These are phyloP conservation scores for Agrilus biguttatus DNA, from an alignment of 2,888 invertebrate species.

Conservation along the genomic window DNA sequence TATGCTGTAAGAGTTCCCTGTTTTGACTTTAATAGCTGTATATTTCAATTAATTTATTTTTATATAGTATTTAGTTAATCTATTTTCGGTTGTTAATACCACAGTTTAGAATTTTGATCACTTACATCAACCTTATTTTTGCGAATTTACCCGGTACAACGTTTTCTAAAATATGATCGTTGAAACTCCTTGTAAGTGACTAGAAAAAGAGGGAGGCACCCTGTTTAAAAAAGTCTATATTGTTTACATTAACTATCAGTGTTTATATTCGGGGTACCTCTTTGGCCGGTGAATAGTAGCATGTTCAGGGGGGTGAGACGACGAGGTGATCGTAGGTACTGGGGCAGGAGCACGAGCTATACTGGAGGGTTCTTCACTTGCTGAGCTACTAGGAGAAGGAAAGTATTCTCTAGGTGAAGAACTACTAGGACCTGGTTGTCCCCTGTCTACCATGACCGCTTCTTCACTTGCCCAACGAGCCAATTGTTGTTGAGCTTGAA, in stretches of 20 bases:
- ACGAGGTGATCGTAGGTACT: conserved; percentile 22
- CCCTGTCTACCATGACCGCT: conserved; percentile 21
- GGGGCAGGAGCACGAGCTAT: conserved; percentile 37
- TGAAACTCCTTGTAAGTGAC: conserved; percentile 1
- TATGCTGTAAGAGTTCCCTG: no score
- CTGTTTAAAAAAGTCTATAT: conserved; percentile 16
- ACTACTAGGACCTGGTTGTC: conserved; percentile 32
- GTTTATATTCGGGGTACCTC: conserved; percentile 62
- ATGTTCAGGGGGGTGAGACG: conserved; percentile 22
- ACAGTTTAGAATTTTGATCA: no score
- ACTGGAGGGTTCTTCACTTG: conserved; percentile 39
- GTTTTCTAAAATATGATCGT: no score
- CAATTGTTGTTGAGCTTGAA: conserved; percentile 94
- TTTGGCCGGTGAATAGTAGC: conserved; percentile 32
- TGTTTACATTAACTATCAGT: conserved; percentile 42
- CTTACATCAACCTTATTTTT: no score
- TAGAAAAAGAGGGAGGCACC: conserved; percentile 1
- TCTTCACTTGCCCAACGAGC: conserved; percentile 92
- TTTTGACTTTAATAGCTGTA: no score
- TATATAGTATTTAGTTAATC: no score
- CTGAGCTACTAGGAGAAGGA: conserved; percentile 40
- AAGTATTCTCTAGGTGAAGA: conserved; percentile 39
- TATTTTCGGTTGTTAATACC: no score
- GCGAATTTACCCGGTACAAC: no score
- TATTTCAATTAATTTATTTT: no score